Percentiles rank a stretch among this genome's conserved stretches.
Conservation (phyloP, 2,797 vertebrate genomes). For the Cyclopterus lumpus region DNA sequence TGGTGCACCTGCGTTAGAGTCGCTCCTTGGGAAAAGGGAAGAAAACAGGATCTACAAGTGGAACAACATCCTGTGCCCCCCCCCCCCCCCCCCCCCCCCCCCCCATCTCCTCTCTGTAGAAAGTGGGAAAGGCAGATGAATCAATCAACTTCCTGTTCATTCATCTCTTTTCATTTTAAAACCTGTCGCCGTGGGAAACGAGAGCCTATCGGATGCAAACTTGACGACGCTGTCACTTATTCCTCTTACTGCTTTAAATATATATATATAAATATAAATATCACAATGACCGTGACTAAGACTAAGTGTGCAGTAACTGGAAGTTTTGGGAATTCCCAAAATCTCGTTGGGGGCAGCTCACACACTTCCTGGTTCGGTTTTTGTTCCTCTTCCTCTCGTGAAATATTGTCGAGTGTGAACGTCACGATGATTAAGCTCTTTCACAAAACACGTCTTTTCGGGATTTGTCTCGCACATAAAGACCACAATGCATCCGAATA, state of each 20-base stretch:
- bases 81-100: conserved; percentile 24
- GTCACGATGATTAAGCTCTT: background rate
- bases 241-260: background rate
- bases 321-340: conserved; percentile 34
- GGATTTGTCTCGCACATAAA: too few species aligned
- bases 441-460: background rate
- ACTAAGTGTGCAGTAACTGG: background rate
- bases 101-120: conserved; percentile 58
- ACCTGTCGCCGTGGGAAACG: background rate
- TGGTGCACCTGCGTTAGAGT: conserved; percentile 75
- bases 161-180: conserved; percentile 47
- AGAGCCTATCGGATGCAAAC: conserved; percentile 36
- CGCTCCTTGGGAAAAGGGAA: conserved; percentile 71
- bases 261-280: too few species aligned
- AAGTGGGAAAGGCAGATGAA: conserved; percentile 64
- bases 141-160: conserved; percentile 47
- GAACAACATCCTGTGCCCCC: conserved; percentile 81
- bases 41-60: conserved; percentile 82
- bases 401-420: background rate
- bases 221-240: too few species aligned
- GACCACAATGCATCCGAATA: background rate
- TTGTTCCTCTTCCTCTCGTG: background rate
- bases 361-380: conserved; percentile 4
- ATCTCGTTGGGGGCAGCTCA: background rate
- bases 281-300: conserved; percentile 23